A percentile compares a stretch with the other conserved stretches of the same genome.
Conservation (phyloP, 2,113 vertebrate genomes). For the Dendropsophus ebraccatus region DNA sequence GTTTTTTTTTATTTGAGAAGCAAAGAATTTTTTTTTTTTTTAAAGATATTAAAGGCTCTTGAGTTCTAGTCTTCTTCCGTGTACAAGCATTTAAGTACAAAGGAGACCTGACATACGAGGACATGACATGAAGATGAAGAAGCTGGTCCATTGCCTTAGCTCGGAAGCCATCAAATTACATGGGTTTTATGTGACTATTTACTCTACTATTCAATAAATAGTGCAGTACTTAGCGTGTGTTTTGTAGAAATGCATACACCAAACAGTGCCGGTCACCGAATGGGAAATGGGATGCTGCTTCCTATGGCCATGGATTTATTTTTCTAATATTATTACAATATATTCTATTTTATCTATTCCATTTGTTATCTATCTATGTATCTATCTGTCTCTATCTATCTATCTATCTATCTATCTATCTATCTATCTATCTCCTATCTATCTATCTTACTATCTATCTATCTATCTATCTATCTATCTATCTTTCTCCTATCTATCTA, state of each 20-base stretch:
- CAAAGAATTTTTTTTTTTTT: constrained; percentile 7
- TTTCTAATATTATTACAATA: background rate
- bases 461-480: too few relatives aligned
- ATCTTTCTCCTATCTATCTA: too few relatives aligned
- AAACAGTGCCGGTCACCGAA: constrained; percentile 59
- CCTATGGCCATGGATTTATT: background rate
- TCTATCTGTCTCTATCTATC: background rate
- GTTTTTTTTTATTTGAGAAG: constrained; percentile 21
- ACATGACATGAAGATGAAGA: constrained; percentile 66
- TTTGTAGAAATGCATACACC: constrained; percentile 59
- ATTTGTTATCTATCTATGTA: background rate
- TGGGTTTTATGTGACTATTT: constrained; percentile 71
- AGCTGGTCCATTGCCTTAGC: constrained; percentile 69
- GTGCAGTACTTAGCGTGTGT: constrained; percentile 59
- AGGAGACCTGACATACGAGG: constrained; percentile 65
- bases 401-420: background rate
- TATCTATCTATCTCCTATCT: background rate
- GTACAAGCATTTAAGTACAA: constrained; percentile 64
- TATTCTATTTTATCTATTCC: background rate
- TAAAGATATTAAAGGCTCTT: constrained; percentile 49
- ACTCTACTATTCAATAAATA: constrained; percentile 64
- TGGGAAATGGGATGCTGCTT: background rate
- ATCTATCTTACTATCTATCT: background rate
- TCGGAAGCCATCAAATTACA: constrained; percentile 69
- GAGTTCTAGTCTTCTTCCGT: constrained; percentile 55